phyloP scores from a whole-genome alignment of 2,113 vertebrate genomes.

The Pterocles burchelli region DNA sequence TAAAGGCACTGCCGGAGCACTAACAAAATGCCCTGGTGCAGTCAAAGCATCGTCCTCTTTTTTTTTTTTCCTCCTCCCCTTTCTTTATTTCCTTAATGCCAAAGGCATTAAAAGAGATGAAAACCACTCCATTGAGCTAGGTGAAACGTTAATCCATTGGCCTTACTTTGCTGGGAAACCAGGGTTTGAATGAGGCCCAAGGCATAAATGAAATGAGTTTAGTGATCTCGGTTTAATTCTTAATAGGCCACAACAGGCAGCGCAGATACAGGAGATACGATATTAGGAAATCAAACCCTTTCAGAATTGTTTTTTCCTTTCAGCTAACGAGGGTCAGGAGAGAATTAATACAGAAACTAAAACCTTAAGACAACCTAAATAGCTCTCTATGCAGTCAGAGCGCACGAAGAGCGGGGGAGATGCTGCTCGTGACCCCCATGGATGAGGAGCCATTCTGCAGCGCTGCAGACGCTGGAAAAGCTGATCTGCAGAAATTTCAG shows the following conservation, averaged over 20 bases:
- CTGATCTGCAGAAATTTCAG: slow-evolving; percentile 23
- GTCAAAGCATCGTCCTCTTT: not conserved
- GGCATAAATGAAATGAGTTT: slow-evolving; percentile 74
- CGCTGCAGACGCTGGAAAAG: not conserved
- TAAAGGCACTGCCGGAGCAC: slow-evolving; percentile 58
- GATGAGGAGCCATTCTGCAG: not conserved
- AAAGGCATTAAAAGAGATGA: slow-evolving; percentile 76
- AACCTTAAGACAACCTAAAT: slow-evolving; percentile 27
- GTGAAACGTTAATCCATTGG: slow-evolving; percentile 66
- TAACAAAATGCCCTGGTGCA: slow-evolving; percentile 66
- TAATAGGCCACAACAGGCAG: slow-evolving; percentile 70
- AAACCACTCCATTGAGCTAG: slow-evolving; percentile 64
- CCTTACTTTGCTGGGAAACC: slow-evolving; percentile 70
- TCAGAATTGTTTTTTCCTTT: slow-evolving; percentile 67
- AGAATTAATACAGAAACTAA: slow-evolving; percentile 52
- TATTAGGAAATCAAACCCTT: slow-evolving; percentile 57
- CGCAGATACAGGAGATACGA: slow-evolving; percentile 53
- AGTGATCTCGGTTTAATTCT: slow-evolving; percentile 74
- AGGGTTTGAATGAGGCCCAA: slow-evolving; percentile 73
- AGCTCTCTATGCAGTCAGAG: not conserved
- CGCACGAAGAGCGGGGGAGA: not conserved
- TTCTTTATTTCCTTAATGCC: slow-evolving; percentile 56
- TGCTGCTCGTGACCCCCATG: not conserved
- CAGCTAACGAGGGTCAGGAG: slow-evolving; percentile 70
- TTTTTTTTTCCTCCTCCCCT: not conserved